Evolutionary conservation across 1,140 invertebrate genomes (phyloP).

Genomic region (Drosophila bipectinata): DNA sequence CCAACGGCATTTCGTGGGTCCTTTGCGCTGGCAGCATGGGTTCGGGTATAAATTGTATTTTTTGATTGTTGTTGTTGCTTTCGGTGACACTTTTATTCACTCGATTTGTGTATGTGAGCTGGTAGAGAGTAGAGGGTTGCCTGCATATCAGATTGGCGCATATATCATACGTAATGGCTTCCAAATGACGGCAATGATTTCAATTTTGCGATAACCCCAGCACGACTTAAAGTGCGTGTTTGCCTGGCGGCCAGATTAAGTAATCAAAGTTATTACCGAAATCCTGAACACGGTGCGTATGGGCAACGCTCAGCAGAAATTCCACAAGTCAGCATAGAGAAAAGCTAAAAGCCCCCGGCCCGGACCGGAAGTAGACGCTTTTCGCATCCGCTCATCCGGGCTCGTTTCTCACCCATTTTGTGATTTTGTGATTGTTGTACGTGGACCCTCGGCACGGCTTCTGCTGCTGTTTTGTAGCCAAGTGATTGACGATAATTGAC

Average conservation of each 20-base stretch:
- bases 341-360: background rate
- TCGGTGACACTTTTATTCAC: conserved; percentile 79
- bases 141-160: conserved; percentile 77
- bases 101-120: conserved; percentile 27
- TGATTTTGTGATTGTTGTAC: background rate
- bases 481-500: conserved; percentile 81
- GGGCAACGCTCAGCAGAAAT: conserved; percentile 47
- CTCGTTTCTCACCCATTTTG: background rate
- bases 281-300: conserved; percentile 58
- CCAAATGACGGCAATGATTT: conserved; percentile 80
- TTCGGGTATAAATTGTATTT: conserved; percentile 72
- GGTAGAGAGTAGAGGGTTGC: conserved; percentile 21
- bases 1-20: conserved; percentile 36
- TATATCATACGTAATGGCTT: conserved; percentile 78
- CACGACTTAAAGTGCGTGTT: conserved; percentile 39
- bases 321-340: conserved; percentile 10
- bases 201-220: conserved; percentile 63
- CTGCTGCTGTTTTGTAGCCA: conserved; percentile 34
- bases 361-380: conserved; percentile 14
- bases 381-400: background rate
- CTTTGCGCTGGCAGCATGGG: conserved; percentile 41
- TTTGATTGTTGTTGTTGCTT: conserved; percentile 66
- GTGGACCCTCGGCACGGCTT: conserved; percentile 5
- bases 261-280: conserved; percentile 56
- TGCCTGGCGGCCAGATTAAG: conserved; percentile 43